Evolutionary conservation across 2,888 invertebrate genomes (phyloP), one percentile per base, ranked within the genome.

Genomic region (Callyntrura guangdongensis): DNA sequence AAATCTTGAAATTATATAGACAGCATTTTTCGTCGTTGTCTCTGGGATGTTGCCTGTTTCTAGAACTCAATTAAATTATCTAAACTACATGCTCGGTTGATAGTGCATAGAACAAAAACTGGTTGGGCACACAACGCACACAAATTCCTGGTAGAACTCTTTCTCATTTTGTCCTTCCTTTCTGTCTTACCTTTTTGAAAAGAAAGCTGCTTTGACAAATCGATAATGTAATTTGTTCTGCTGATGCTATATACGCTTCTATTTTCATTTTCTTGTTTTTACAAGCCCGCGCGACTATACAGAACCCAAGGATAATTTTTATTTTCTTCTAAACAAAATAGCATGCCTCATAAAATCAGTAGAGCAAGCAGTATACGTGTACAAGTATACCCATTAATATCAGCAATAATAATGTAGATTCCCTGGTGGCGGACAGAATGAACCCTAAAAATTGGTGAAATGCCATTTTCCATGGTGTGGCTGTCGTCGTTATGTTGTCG

Each of bases 151-250:
- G 9, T 72, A 69, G 14, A 14, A 69, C 6, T 45, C 69, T 12
- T 22, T 27, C 67, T 45, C 36, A 36, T 36, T 36, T 72, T 45
- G 27, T 69, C 27, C 12, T 67, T 69, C 67, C n/a, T 14, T 6
- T 72, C 45, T 72, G 36, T 45, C 45, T 36, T 45, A 45, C 45
- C 17, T 17, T 72, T 72, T 67, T 27, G 12, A 67, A 72, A 72
- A 72, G 22, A 61, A 61, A 61, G 17, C 69, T 69, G 27, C 61
- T 67, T 25, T 47, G 20, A 69, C 83, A 69, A 84, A 84, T 84
- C 84, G 69, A 84, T 84, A 84, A 84, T 53, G 84, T 53, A 84
- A 84, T 84, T 84, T 69, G 53, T 69, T 25, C 27, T 69, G 8
- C 49, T 72, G 45, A 45, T 82, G n/a, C 22, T 36, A 17, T 59